Percentiles rank a stretch among this genome's conserved stretches.
These are phyloP conservation scores for Onychostruthus taczanowskii DNA, from an alignment of 2,113 vertebrate species.

Conservation along the genomic window DNA sequence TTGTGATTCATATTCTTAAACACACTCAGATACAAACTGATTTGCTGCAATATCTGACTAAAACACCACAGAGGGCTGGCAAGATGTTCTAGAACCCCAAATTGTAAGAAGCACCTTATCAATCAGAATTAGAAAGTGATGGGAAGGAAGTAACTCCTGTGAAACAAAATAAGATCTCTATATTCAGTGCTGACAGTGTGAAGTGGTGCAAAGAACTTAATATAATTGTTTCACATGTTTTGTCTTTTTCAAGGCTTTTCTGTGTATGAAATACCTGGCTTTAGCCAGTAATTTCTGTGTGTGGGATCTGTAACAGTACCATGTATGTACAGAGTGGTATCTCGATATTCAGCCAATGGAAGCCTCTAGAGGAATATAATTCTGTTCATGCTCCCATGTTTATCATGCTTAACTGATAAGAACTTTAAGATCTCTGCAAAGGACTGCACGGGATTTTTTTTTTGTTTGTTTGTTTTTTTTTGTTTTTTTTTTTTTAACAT, in stretches of 20 bases:
- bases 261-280: background rate
- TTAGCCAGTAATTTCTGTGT: background rate
- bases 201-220: background rate
- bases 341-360: background rate
- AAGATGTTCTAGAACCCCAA: background rate
- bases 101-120: background rate
- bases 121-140: background rate
- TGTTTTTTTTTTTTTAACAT: background rate
- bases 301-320: background rate
- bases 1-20: constrained; percentile 10
- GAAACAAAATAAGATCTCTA: background rate
- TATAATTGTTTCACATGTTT: background rate
- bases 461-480: background rate
- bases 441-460: background rate
- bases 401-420: background rate
- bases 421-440: background rate
- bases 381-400: background rate
- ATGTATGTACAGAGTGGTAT: background rate
- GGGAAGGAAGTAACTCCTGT: background rate
- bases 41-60: background rate
- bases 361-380: background rate
- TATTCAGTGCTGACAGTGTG: background rate
- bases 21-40: background rate
- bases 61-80: background rate
- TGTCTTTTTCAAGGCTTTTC: background rate